A percentile compares a stretch with the other conserved stretches of the same genome.
These are phyloP conservation scores for Tiaroga cobitis DNA, from an alignment of 2,797 vertebrate genomes.

Conservation along the genomic window DNA sequence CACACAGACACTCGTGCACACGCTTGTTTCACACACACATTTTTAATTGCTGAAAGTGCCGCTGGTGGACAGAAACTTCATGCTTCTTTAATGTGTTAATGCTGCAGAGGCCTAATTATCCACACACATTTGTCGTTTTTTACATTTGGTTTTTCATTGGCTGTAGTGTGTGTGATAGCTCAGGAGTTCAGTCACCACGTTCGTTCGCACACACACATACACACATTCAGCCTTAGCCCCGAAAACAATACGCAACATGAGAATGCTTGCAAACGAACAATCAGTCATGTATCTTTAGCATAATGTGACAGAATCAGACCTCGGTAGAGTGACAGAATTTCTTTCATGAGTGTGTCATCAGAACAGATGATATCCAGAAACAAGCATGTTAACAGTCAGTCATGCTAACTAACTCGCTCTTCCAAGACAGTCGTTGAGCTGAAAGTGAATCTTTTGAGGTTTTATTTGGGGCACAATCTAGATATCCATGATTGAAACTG, in stretches of 20 bases:
- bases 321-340: not conserved
- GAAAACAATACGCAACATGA: not conserved
- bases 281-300: not conserved
- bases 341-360: not conserved
- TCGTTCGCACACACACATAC: not conserved
- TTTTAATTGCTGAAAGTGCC: not conserved
- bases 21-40: not conserved
- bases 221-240: not conserved
- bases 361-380: not conserved
- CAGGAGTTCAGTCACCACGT: not conserved
- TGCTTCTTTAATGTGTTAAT: not conserved
- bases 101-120: not conserved
- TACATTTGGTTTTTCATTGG: not conserved
- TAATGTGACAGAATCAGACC: not conserved
- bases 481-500: not conserved
- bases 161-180: not conserved
- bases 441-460: not conserved
- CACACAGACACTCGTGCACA: not conserved
- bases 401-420: not conserved
- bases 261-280: not conserved
- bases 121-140: not conserved
- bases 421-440: not conserved
- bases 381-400: not conserved
- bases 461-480: not conserved
- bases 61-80: constrained; percentile 8